Evolutionary conservation across 1,140 invertebrate genomes (phyloP).

Genomic region (Micrasema longulum): DNA sequence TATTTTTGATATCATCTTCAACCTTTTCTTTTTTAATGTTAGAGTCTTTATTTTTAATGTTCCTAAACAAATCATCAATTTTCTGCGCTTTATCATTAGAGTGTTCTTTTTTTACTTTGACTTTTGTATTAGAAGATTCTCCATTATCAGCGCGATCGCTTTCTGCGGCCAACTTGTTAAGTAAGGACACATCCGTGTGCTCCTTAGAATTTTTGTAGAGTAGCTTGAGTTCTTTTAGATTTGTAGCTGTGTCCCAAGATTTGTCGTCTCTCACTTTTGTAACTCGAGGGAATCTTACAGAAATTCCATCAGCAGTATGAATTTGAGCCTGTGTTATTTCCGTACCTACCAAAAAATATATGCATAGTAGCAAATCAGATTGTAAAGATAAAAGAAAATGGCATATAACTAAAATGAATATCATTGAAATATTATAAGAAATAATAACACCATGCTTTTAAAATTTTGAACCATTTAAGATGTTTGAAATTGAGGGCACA

Average conservation of each 20-base stretch:
- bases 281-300: constrained; percentile 91
- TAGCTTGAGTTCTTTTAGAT: constrained; percentile 76
- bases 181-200: constrained; percentile 74
- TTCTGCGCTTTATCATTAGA: not conserved
- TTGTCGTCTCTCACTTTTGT: constrained; percentile 88
- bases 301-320: constrained; percentile 92
- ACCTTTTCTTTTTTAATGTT: constrained; percentile 8
- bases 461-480: no score
- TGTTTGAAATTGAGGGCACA: no score
- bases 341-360: constrained; percentile 71
- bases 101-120: constrained; percentile 8
- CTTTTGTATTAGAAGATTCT: constrained; percentile 47
- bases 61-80: constrained; percentile 9
- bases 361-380: no score
- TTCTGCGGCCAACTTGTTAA: constrained; percentile 65
- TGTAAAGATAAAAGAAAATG: no score
- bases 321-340: constrained; percentile 88
- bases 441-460: no score
- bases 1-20: not conserved
- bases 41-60: not conserved
- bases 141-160: constrained; percentile 44
- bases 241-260: constrained; percentile 85
- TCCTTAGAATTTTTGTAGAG: constrained; percentile 77
- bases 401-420: no score
- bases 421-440: no score